Percentiles rank a stretch among this genome's conserved stretches.
These are phyloP conservation scores for Spheniscus mendiculus DNA, from an alignment of 2,113 vertebrate species.

Conservation along the genomic window DNA sequence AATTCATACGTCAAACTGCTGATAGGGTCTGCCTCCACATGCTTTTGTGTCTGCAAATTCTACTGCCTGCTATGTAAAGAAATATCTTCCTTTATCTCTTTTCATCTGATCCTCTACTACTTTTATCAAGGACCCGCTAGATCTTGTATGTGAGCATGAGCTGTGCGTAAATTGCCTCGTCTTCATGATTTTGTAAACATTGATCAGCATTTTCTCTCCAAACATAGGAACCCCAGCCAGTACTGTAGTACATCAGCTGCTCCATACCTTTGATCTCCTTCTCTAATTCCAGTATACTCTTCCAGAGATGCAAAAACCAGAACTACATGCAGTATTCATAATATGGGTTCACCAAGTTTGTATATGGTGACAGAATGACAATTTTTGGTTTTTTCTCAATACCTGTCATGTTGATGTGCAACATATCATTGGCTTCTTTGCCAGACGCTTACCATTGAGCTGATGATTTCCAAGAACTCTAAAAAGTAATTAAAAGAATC, in stretches of 20 bases:
- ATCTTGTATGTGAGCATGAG: neutral
- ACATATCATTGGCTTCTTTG: neutral
- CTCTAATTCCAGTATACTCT: neutral
- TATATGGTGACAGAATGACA: neutral
- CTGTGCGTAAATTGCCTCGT: neutral
- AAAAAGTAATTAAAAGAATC: neutral
- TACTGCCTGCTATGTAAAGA: neutral
- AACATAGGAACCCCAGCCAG: neutral
- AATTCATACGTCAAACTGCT: neutral
- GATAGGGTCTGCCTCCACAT: neutral
- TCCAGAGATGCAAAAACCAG: neutral
- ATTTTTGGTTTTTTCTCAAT: neutral
- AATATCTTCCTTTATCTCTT: neutral
- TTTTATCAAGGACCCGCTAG: neutral
- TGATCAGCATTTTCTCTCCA: neutral
- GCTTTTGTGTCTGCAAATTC: neutral
- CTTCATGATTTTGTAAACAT: neutral
- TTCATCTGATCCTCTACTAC: neutral
- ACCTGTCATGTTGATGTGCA: neutral
- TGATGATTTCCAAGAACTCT: neutral
- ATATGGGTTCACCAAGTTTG: neutral
- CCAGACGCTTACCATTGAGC: neutral
- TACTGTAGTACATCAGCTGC: neutral
- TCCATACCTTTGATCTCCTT: neutral
- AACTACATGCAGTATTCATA: neutral